Evolutionary conservation across 2,113 vertebrate genomes (phyloP).

Genomic region (Synchiropus splendidus): DNA sequence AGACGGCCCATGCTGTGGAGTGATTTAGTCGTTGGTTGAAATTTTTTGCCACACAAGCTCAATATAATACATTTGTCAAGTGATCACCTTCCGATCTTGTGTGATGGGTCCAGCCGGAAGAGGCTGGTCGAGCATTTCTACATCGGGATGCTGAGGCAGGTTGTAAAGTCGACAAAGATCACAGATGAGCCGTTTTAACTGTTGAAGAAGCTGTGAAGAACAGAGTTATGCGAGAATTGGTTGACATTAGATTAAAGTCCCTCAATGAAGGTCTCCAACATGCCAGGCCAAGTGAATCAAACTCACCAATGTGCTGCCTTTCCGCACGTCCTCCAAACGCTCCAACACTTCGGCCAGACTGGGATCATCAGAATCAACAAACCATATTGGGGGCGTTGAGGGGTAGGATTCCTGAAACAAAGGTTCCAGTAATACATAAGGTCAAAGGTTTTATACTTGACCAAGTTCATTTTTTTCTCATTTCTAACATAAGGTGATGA

Average conservation of each 20-base stretch:
- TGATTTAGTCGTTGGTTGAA: too few species aligned
- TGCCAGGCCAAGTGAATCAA: too few species aligned
- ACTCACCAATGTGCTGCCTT: conserved; percentile 87
- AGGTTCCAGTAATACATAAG: too few species aligned
- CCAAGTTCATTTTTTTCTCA: too few species aligned
- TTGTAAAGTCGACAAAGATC: conserved; percentile 96
- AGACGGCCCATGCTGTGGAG: conserved; percentile 55
- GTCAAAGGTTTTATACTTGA: too few species aligned
- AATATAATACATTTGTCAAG: neutral
- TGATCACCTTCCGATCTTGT: conserved; percentile 56
- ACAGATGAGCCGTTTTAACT: conserved; percentile 91
- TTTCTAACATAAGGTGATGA: too few species aligned
- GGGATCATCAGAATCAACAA: conserved; percentile 98
- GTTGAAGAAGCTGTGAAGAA: conserved; percentile 79
- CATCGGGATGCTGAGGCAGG: conserved; percentile 92
- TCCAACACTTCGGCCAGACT: conserved; percentile 92
- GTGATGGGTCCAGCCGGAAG: conserved; percentile 83
- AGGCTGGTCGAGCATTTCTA: conserved; percentile 95
- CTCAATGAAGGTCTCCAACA: neutral
- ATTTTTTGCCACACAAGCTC: neutral
- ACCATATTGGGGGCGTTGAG: conserved; percentile 94
- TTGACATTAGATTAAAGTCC: too few species aligned
- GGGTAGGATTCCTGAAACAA: conserved; percentile 86
- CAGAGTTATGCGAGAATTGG: neutral
- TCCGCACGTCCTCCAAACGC: conserved; percentile 88